Evolutionary conservation across 2,797 vertebrate genomes (phyloP), one percentile per base, ranked within the genome.

Genomic region (Moxostoma hubbsi): DNA sequence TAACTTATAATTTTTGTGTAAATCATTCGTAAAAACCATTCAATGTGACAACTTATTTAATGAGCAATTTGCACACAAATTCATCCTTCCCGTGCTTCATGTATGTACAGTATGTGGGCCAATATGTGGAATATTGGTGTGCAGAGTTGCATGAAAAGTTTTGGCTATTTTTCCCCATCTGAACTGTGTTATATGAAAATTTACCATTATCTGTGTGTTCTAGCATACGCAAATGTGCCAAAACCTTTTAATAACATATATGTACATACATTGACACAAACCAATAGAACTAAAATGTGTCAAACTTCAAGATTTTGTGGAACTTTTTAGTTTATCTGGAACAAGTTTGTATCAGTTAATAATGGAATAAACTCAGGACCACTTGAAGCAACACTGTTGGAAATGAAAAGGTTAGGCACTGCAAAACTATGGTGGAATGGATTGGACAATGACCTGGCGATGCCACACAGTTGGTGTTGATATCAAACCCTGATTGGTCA

Each of bases 401-500:
- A 43, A 59, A 8, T 50, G 6, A 15, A 69, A 59, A 70, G 24
- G 75, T 46, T 46, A 81, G 80, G 67, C 67, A 77, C 80, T 57
- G 63, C 49, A 53, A 70, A 77, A 57, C 50, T 43, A 57, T 77
- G 47, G 18, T 76, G 75, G 77, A 79, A 75, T 66, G 79, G 46
- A 63, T 47, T 24, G 24, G 13, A 49, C 50, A 51, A 73, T 49
- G 16, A 59, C 66, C 51, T 57, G 63, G 63, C 51, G 54, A 80
- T 68, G 50, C 45, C 36, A 69, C 58, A 46, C 16, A 43, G 49
- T 7, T 47, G 63, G 10, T 12, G 67, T 45, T 50, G 12, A 73
- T 71, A 70, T 57, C 64, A 12, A 58, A 74, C 59, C 77, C 81
- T 65, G 69, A 71, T 70, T 75, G 73, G 73, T 64, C 36, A 43